Conservation (phyloP, 2,888 invertebrate genomes). For the Oscheius sp. region DNA sequence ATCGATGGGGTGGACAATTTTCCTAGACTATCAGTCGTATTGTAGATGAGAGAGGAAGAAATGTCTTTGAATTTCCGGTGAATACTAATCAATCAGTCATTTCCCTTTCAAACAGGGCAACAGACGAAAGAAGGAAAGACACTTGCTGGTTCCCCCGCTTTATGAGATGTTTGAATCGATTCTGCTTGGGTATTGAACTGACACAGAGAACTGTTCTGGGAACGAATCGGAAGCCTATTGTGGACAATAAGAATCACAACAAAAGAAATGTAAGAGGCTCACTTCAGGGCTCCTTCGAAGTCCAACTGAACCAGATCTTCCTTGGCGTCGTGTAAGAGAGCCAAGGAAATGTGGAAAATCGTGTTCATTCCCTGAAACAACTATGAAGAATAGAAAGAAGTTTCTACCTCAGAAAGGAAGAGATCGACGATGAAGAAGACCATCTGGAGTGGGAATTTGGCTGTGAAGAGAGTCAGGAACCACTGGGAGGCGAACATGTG, state of each 20-base stretch:
- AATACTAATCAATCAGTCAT: no score
- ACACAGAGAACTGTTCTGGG: no score
- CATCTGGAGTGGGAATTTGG: conserved; percentile 94
- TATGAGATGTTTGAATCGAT: neutral
- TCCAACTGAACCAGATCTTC: conserved; percentile 86
- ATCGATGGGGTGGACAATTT: no score
- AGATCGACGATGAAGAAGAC: conserved; percentile 97
- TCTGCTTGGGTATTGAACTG: neutral
- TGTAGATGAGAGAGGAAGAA: no score
- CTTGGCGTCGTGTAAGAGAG: conserved; percentile 87
- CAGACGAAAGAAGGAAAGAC: no score
- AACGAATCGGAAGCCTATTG: no score
- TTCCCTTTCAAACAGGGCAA: no score
- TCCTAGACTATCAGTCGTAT: no score
- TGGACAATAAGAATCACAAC: no score
- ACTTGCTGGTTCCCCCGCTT: no score
- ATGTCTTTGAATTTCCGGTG: no score
- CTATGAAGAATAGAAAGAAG: neutral
- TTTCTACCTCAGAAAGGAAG: conserved; percentile 80
- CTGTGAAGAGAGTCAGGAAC: conserved; percentile 99
- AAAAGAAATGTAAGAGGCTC: neutral
- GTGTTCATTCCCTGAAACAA: conserved; percentile 89
- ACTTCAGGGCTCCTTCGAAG: conserved; percentile 97
- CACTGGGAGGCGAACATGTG: conserved; percentile 97
- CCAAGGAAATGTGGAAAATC: conserved; percentile 93